Evolutionary conservation across 35 echinoderm and acorn worm genomes (phyloP).

Genomic region (Apostichopus parvimensis): DNA sequence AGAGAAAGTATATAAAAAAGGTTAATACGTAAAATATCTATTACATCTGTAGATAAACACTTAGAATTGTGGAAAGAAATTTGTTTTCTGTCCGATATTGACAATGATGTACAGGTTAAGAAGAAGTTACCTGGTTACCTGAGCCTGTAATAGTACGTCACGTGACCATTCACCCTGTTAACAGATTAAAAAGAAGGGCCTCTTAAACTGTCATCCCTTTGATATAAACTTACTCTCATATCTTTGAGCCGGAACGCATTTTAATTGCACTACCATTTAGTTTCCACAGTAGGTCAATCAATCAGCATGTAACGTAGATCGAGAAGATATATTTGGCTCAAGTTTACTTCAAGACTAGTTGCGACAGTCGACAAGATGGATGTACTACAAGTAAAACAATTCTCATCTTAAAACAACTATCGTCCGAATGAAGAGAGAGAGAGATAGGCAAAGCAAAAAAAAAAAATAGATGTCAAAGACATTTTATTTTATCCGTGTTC

Average conservation of each 20-base stretch:
- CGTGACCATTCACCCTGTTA: neutral
- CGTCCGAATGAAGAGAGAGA: no score
- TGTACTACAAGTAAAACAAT: no score
- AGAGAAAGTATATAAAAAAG: no score
- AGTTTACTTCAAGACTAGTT: no score
- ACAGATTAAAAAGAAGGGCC: neutral
- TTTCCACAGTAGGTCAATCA: neutral
- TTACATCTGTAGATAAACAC: no score
- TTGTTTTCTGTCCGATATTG: neutral
- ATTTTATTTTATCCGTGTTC: no score
- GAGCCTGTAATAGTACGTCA: neutral
- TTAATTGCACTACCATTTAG: constrained; percentile 36
- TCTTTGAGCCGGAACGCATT: constrained; percentile 27
- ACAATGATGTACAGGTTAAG: neutral
- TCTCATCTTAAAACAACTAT: no score
- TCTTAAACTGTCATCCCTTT: constrained; percentile 45
- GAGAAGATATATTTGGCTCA: no score
- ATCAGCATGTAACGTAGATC: neutral
- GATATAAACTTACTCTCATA: constrained; percentile 37
- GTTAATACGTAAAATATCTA: no score
- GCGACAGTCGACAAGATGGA: no score
- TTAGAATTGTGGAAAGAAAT: neutral
- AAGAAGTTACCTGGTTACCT: neutral
- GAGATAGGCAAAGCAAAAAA: no score
- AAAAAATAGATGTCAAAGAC: no score